These are phyloP conservation scores for Eriocheir sinensis DNA, from an alignment of 1,140 invertebrate genomes.

Conservation along the genomic window DNA sequence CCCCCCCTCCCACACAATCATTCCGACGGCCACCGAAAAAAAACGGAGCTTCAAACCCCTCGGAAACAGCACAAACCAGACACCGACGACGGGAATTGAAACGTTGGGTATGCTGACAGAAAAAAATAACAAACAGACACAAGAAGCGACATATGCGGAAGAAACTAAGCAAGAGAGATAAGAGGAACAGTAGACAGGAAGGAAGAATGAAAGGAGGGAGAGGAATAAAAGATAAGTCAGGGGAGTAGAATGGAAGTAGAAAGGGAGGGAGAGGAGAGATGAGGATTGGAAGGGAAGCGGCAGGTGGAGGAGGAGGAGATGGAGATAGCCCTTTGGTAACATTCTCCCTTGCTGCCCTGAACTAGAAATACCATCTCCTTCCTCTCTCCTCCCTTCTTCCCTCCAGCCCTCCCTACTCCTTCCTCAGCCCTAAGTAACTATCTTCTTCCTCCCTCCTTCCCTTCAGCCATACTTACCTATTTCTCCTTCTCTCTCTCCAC, in stretches of 20 bases:
- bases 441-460: too few relatives aligned
- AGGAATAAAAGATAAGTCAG: too few relatives aligned
- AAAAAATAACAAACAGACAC: not conserved
- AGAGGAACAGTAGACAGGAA: not conserved
- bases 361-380: not conserved
- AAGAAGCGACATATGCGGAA: not conserved
- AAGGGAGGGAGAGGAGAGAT: constrained; percentile 8
- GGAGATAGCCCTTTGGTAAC: not conserved
- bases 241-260: not conserved
- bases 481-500: too few relatives aligned
- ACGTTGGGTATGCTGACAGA: not conserved
- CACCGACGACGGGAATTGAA: not conserved
- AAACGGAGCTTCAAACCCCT: not conserved
- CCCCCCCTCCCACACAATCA: too few relatives aligned
- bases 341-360: not conserved
- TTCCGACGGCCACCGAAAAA: too few relatives aligned
- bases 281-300: not conserved
- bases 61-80: not conserved
- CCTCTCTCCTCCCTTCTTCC: too few relatives aligned
- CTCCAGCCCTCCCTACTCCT: too few relatives aligned
- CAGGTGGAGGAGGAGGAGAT: not conserved
- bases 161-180: not conserved
- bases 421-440: too few relatives aligned
- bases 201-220: not conserved
- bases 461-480: too few relatives aligned